Evolutionary conservation across 2,113 vertebrate species (phyloP).

Genomic region (Lutjanus erythropterus): DNA sequence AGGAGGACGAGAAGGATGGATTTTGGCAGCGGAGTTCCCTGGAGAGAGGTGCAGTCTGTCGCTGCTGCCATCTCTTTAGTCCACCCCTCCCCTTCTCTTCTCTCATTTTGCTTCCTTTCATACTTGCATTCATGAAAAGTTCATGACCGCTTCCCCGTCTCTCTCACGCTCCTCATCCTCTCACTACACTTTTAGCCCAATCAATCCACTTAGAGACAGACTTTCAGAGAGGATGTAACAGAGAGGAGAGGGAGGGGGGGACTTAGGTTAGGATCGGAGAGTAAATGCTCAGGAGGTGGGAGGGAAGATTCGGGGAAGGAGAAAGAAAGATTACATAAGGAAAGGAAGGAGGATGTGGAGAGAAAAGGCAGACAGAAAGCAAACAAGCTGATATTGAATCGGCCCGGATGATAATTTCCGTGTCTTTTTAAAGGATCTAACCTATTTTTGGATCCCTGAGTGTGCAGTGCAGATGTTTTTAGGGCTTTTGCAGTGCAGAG

Average conservation of each 20-base stretch:
- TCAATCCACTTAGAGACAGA: conserved; percentile 79
- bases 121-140: conserved; percentile 64
- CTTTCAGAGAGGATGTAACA: conserved; percentile 62
- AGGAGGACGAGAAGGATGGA: conserved; percentile 19
- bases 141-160: conserved; percentile 48
- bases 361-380: neutral
- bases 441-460: conserved; percentile 30
- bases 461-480: conserved; percentile 12
- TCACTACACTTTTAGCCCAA: conserved; percentile 52
- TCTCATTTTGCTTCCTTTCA: conserved; percentile 29
- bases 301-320: conserved; percentile 39
- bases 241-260: conserved; percentile 44
- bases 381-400: conserved; percentile 15
- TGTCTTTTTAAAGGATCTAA: neutral
- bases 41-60: conserved; percentile 57
- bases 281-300: conserved; percentile 32
- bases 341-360: conserved; percentile 15
- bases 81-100: neutral
- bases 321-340: conserved; percentile 34
- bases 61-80: conserved; percentile 32
- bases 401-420: neutral
- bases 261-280: conserved; percentile 37
- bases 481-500: neutral
- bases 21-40: conserved; percentile 49
- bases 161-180: conserved; percentile 7